Conservation (phyloP, 2,888 invertebrate genomes). For the Beris morrisii region DNA sequence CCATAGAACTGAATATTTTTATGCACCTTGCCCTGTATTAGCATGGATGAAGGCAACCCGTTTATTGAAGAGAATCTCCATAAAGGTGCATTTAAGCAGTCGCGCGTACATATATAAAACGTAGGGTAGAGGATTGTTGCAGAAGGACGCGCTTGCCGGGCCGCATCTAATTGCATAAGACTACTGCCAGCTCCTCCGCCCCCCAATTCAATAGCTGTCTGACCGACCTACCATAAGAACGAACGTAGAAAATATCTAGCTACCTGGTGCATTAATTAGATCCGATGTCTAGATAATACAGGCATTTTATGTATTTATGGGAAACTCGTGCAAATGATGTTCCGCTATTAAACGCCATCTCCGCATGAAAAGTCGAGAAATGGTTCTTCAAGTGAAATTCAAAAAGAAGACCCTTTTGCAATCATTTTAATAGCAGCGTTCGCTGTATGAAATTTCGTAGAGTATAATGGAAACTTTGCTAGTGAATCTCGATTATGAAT, state of each 20-base stretch:
- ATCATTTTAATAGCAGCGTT: too few relatives aligned
- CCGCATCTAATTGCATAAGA: constrained; percentile 24
- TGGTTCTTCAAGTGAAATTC: too few relatives aligned
- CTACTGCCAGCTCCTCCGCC: background rate
- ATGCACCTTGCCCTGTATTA: too few relatives aligned
- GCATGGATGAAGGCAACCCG: background rate
- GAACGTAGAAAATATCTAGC: constrained; percentile 12
- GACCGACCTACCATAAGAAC: background rate
- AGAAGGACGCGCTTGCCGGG: too few relatives aligned
- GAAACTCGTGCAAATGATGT: constrained; percentile 36
- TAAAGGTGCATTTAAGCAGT: constrained; percentile 12
- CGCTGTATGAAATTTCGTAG: too few relatives aligned
- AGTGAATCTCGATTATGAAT: constrained; percentile 12
- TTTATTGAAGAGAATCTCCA: constrained; percentile 18
- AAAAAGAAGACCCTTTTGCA: too few relatives aligned
- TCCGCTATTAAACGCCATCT: constrained; percentile 30
- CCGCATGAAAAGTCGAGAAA: background rate
- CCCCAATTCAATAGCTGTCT: constrained; percentile 1
- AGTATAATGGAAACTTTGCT: background rate
- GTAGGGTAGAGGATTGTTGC: too few relatives aligned
- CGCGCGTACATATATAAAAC: too few relatives aligned
- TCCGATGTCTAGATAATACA: constrained; percentile 33
- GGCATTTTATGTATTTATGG: constrained; percentile 35
- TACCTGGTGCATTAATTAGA: constrained; percentile 32
- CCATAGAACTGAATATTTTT: too few relatives aligned